Evolutionary conservation across 2,797 vertebrate species (phyloP), one percentile per base, ranked within the genome.

Genomic region (Moxostoma hubbsi): DNA sequence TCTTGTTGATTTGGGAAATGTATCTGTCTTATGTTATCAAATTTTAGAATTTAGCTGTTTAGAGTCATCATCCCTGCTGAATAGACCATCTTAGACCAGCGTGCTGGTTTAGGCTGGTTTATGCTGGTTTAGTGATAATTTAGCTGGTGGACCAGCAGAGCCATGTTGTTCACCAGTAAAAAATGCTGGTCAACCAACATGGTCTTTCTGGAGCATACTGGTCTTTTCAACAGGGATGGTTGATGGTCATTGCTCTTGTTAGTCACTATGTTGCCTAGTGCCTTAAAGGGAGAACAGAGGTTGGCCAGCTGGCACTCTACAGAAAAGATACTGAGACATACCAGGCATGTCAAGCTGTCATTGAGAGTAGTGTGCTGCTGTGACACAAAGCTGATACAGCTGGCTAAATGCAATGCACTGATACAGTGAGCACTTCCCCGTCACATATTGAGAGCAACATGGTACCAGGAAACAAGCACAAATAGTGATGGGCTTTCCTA

Each of bases 291-390:
- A 2, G 15, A 16, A 12, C 54, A 15, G 15, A 58, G 55, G n/a
- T 58, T 15, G n/a, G n/a, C 53, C 53, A 6, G n/a, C 53, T 54
- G 53, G 53, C 53, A 58, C n/a, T 58, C 0, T 12, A 62, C 11
- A 62, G 59, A 5, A 62, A 12, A 65, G 63, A 49, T 24, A 66
- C 63, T 66, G 53, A 59, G 6, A 76, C 64, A 67, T 58, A 36
- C 15, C 54, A 71, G 9, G 8, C 76, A 36, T 55, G 76, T 71
- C 57, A 55, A 78, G 36, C 36, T 78, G 66, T 71, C 67, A 78
- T 71, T 79, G 68, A 49, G 36, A 71, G 50, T 11, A n/a, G 43
- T 6, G 76, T 71, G 76, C 49, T 36, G 16, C 47, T 54, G 55
- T 63, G 75, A 54, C 47, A 69, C 46, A 43, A 46, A 59, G 46